Evolutionary conservation across 2,888 invertebrate species (phyloP).

Genomic region (Protodeltote pygarga): DNA sequence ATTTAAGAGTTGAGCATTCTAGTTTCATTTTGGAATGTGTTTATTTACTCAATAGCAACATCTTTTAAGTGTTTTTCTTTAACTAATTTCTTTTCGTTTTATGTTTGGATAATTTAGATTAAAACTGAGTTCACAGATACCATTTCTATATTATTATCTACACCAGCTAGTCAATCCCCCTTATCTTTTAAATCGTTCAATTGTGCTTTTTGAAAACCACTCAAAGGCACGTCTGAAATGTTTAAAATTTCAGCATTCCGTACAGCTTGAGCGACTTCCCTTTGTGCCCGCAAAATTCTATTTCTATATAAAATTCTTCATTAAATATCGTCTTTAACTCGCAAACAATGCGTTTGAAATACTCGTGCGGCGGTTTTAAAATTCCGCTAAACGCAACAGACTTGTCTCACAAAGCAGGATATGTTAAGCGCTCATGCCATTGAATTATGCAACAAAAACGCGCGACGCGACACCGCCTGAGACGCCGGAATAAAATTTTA

Average conservation of each 20-base stretch:
- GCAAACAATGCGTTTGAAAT: slow-evolving; percentile 47
- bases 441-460: slow-evolving; percentile 71
- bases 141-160: too few species aligned
- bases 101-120: too few species aligned
- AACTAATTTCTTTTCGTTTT: neutral
- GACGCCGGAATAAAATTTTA: slow-evolving; percentile 63
- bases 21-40: slow-evolving; percentile 8
- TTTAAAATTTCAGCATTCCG: slow-evolving; percentile 3
- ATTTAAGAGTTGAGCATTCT: slow-evolving; percentile 16
- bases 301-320: slow-evolving; percentile 38
- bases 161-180: too few species aligned
- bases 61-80: slow-evolving; percentile 4
- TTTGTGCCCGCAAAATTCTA: slow-evolving; percentile 30
- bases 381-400: slow-evolving; percentile 51
- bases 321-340: slow-evolving; percentile 41
- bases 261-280: slow-evolving; percentile 5
- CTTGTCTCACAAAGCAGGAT: slow-evolving; percentile 58
- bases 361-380: slow-evolving; percentile 54
- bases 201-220: neutral
- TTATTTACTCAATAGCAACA: too few species aligned
- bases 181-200: neutral
- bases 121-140: too few species aligned
- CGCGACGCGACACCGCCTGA: slow-evolving; percentile 54
- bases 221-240: slow-evolving; percentile 1
- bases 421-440: slow-evolving; percentile 64